Evolutionary conservation across 2,888 invertebrate genomes (phyloP), one percentile per base, ranked within the genome.

Genomic region (Acanthosepion lycidas): DNA sequence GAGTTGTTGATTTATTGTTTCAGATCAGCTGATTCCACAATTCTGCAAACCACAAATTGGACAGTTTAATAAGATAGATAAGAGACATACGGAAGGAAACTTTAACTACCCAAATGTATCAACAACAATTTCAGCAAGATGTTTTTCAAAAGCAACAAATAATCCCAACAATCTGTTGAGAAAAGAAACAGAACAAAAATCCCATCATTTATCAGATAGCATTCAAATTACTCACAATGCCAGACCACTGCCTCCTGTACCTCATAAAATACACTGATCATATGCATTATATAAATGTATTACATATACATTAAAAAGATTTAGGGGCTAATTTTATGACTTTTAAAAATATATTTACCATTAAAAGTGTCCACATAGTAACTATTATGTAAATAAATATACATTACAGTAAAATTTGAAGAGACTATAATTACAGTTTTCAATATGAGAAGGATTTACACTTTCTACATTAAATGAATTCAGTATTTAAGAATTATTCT

Each of bases 141-240:
- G 78, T n/a, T n/a, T 78, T 78, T 78, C 78, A 78, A 78, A 78
- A 78, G 33, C n/a, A 78, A 15, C 78, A 78, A 78, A 18, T 33
- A 78, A 78, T 78, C n/a, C 78, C 33, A n/a, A 78, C 78, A 78
- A 78, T 78, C 3, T 78, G n/a, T 3, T 33, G 18, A 78, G 78
- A 78, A 18, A 78, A 6, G 78, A 78, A n/a, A 78, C n/a, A 78
- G 78, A 78, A 78, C 78, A 78, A 78, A 78, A 23, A 15, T 78
- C 33, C 9, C 78, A 78, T 78, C 78, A 78, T 33, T 78, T 78
- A 78, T 78, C 78, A 78, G 78, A 78, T n/a, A 78, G 78, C 12
- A 78, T 78, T 78, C 78, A 78, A 78, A 78, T 78, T n/a, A 78
- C 78, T 33, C 78, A 78, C 78, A 78, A 78, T 33, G 78, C 78